Conservation (phyloP, 2,113 vertebrate species). For the Brevimyrus niger region DNA sequence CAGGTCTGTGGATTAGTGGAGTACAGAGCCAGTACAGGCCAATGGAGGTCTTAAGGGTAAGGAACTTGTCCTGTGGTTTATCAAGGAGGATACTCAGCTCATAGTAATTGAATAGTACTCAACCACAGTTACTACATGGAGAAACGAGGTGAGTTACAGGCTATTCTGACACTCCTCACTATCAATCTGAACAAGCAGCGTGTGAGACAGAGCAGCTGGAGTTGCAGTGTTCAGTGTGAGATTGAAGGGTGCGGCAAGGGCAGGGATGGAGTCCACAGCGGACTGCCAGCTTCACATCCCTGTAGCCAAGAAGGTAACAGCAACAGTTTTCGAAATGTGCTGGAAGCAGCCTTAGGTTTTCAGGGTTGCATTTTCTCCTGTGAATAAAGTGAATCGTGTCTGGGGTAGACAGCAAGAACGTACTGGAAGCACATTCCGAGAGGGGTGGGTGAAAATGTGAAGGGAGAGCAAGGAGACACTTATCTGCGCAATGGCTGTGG, state of each 20-base stretch:
- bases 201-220: neutral
- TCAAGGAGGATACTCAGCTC: neutral
- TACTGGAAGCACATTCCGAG: neutral
- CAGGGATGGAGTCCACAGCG: neutral
- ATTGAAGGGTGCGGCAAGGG: neutral
- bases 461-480: neutral
- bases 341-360: neutral
- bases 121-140: neutral
- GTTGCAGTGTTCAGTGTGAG: neutral
- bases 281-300: neutral
- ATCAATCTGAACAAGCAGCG: neutral
- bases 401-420: neutral
- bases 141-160: neutral
- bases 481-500: neutral
- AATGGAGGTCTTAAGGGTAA: neutral
- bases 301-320: neutral
- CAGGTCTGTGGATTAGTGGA: neutral
- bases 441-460: neutral
- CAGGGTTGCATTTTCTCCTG: neutral
- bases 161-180: neutral
- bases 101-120: neutral
- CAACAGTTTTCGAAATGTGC: neutral
- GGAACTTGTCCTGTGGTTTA: neutral
- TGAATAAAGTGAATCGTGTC: neutral
- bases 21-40: neutral